These are phyloP conservation scores for Drosophila pullipes DNA, from an alignment of 2,888 invertebrate species.

Conservation along the genomic window DNA sequence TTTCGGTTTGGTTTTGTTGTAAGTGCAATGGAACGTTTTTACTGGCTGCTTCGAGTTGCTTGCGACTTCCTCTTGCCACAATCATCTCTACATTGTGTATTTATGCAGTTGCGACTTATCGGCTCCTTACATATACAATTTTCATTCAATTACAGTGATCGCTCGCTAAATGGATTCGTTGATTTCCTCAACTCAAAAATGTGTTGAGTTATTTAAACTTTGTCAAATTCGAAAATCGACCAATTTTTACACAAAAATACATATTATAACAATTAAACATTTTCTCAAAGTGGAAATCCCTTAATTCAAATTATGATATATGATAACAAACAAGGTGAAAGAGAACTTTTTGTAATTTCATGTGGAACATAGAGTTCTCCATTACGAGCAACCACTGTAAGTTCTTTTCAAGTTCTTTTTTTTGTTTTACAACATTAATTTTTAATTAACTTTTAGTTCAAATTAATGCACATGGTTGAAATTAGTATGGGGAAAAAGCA, in stretches of 20 bases:
- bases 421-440: constrained; percentile 80
- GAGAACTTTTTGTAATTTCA: neutral
- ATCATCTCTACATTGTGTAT: constrained; percentile 33
- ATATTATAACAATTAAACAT: neutral
- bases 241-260: neutral
- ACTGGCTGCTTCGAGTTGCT: constrained; percentile 40
- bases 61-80: constrained; percentile 16
- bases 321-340: neutral
- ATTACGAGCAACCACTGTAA: constrained; percentile 3
- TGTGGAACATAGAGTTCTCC: neutral
- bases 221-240: neutral
- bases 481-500: constrained; percentile 32
- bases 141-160: constrained; percentile 29
- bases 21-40: constrained; percentile 64
- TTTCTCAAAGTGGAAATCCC: neutral
- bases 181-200: neutral
- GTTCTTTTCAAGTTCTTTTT: constrained; percentile 34
- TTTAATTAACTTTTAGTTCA: constrained; percentile 82
- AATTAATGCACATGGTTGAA: constrained; percentile 81
- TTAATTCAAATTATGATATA: neutral
- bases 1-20: constrained; percentile 37
- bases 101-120: constrained; percentile 57
- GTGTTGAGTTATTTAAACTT: neutral
- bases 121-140: constrained; percentile 40
- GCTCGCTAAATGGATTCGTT: neutral